These are phyloP conservation scores for Crotalus tigris DNA, from an alignment of 2,113 vertebrate species.

Conservation along the genomic window DNA sequence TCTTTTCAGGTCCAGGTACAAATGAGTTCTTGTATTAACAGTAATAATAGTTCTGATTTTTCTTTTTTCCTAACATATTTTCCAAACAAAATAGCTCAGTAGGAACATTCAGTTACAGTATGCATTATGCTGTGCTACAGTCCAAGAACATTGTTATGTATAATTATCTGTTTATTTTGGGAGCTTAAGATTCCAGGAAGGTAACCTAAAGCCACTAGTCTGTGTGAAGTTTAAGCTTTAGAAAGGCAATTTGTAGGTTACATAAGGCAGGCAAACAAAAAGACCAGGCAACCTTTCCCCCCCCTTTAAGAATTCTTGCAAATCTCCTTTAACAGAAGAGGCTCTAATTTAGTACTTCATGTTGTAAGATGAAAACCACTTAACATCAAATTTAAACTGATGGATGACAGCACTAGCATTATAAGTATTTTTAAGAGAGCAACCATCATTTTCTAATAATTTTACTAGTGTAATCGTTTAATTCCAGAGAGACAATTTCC, in stretches of 20 bases:
- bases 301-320: background rate
- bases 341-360: conserved; percentile 11
- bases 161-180: background rate
- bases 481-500: conserved; percentile 54
- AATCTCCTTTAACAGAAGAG: conserved; percentile 23
- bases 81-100: background rate
- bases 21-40: background rate
- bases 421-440: conserved; percentile 49
- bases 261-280: background rate
- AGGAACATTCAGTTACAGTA: background rate
- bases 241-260: background rate
- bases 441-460: conserved; percentile 50
- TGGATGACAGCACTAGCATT: conserved; percentile 47
- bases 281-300: background rate
- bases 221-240: background rate
- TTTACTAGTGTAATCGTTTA: conserved; percentile 44
- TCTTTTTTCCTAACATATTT: background rate
- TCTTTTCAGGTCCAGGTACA: background rate
- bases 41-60: background rate
- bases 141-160: background rate
- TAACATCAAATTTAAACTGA: conserved; percentile 50
- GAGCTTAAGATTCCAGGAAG: background rate
- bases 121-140: background rate
- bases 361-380: conserved; percentile 24
- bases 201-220: background rate